Conservation (phyloP, 2,797 vertebrate species). For the Corythornis leucogaster region DNA sequence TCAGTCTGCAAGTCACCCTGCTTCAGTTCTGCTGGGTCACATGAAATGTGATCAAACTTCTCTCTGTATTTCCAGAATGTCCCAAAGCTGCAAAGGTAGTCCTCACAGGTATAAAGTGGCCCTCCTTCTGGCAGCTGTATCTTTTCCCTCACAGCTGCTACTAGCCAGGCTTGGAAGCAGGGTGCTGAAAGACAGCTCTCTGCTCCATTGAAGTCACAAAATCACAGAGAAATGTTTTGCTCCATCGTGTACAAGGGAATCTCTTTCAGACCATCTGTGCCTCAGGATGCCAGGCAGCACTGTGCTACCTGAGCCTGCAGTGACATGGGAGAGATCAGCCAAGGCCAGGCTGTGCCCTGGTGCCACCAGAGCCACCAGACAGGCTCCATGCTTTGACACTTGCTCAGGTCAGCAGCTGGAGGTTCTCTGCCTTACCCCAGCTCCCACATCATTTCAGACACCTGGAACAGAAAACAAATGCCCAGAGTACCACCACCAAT, state of each 20-base stretch:
- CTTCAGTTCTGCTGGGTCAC: neutral
- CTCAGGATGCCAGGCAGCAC: neutral
- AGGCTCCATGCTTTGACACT: neutral
- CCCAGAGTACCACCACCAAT: neutral
- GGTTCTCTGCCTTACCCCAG: fast-evolving
- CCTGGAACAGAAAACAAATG: neutral
- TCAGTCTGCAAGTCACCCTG: neutral
- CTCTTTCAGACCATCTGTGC: neutral
- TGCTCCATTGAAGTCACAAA: neutral
- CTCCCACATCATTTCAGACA: neutral
- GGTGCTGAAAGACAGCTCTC: neutral
- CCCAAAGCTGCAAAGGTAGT: neutral
- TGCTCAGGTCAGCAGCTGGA: neutral
- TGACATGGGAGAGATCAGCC: neutral
- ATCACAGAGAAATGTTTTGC: neutral
- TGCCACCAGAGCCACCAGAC: neutral
- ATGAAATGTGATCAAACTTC: neutral
- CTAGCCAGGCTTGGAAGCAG: neutral
- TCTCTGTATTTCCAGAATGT: neutral
- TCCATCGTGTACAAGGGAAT: neutral
- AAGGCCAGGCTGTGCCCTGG: neutral
- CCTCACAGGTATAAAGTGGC: neutral
- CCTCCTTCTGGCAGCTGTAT: neutral
- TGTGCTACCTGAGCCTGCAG: neutral
- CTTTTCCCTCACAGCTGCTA: neutral